These are phyloP conservation scores for Acrocephalus arundinaceus DNA, from an alignment of 2,113 vertebrate species.

Conservation along the genomic window DNA sequence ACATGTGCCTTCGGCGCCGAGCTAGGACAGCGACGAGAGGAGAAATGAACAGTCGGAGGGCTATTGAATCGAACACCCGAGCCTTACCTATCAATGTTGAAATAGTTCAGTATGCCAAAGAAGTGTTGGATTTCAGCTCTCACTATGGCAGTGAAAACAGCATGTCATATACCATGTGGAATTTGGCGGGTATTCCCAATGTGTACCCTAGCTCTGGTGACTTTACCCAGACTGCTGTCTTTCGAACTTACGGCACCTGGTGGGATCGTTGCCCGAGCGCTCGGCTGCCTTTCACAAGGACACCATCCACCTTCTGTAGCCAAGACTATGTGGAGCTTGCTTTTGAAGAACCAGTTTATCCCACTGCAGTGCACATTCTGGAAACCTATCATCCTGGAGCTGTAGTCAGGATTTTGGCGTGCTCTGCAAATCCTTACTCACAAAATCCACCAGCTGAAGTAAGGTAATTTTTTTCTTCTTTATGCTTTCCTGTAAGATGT, in stretches of 20 bases:
- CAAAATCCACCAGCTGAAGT: constrained; percentile 88
- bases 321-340: constrained; percentile 95
- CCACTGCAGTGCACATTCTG: constrained; percentile 91
- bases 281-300: constrained; percentile 83
- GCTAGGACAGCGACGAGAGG: constrained; percentile 93
- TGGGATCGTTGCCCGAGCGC: constrained; percentile 91
- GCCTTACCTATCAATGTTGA: constrained; percentile 87
- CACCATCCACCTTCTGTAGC: constrained; percentile 86
- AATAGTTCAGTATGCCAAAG: constrained; percentile 94
- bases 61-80: constrained; percentile 86
- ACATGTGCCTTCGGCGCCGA: constrained; percentile 97
- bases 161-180: constrained; percentile 99
- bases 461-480: constrained; percentile 83
- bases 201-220: constrained; percentile 97
- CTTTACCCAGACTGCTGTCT: constrained; percentile 97
- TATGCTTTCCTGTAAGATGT: not conserved
- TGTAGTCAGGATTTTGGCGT: constrained; percentile 93
- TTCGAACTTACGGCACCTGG: constrained; percentile 93
- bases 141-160: constrained; percentile 98
- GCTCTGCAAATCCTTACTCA: constrained; percentile 95
- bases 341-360: constrained; percentile 95
- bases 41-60: constrained; percentile 90
- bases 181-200: constrained; percentile 91
- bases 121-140: constrained; percentile 97
- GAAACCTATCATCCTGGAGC: constrained; percentile 98